Conservation (phyloP, 2,888 invertebrate species). For the Steinernema carpocapsae region DNA sequence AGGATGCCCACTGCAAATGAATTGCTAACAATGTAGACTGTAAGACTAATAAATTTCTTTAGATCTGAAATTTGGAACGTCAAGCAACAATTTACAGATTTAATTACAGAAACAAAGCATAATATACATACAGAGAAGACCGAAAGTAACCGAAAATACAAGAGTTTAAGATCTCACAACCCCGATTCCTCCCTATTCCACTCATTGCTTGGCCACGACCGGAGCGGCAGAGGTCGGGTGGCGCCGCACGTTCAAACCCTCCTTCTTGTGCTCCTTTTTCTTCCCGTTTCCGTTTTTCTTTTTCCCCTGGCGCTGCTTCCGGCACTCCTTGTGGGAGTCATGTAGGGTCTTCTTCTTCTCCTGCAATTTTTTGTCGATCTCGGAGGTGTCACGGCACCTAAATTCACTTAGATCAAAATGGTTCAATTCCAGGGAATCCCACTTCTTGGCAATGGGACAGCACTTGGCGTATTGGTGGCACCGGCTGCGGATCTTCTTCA, state of each 20-base stretch:
- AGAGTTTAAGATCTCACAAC: not conserved
- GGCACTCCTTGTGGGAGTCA: conserved; percentile 27
- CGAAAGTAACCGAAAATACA: not conserved
- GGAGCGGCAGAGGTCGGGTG: not conserved
- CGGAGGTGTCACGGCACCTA: conserved; percentile 28
- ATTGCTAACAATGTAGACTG: not conserved
- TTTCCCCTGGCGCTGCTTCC: conserved; percentile 9
- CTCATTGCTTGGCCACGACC: conserved; percentile 12
- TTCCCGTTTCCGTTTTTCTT: conserved; percentile 24
- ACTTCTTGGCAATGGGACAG: conserved; percentile 33
- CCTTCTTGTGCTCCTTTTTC: conserved; percentile 14
- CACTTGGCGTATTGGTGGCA: conserved; percentile 27
- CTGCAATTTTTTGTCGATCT: conserved; percentile 11
- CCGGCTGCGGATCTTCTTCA: conserved; percentile 19
- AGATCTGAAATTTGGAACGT: not conserved
- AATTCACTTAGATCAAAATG: not conserved
- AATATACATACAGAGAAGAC: conserved; percentile 19
- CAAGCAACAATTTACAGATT: not conserved
- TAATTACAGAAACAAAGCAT: conserved; percentile 22
- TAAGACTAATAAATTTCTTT: conserved; percentile 8
- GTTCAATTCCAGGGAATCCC: not conserved
- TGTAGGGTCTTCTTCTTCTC: conserved; percentile 17
- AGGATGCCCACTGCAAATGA: conserved; percentile 24
- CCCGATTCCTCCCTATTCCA: not conserved
- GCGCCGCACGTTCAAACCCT: not conserved